These are phyloP conservation scores for Cephus pygmeus DNA, from an alignment of 2,888 invertebrate genomes.

Conservation along the genomic window DNA sequence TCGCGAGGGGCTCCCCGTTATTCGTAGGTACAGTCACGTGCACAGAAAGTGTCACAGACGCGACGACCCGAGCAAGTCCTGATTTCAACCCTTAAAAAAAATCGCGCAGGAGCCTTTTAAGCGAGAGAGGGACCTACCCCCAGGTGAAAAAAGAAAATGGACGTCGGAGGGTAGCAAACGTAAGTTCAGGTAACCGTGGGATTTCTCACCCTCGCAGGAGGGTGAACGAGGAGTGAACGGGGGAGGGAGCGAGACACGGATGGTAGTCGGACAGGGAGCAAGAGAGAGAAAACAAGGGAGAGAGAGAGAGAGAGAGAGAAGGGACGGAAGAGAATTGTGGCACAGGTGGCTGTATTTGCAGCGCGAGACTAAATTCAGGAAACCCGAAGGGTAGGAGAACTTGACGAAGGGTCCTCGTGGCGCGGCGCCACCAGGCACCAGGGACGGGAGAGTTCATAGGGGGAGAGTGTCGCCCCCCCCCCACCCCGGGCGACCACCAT, in stretches of 20 bases:
- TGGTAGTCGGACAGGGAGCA: not conserved
- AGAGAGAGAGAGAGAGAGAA: not conserved
- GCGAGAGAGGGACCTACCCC: too few species aligned
- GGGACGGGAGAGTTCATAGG: not conserved
- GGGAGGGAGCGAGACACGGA: not conserved
- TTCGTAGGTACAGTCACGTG: not conserved
- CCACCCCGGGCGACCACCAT: slow-evolving; percentile 29
- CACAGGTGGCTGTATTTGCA: not conserved
- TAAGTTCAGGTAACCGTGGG: not conserved
- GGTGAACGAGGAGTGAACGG: not conserved
- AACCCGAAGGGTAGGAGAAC: slow-evolving; percentile 21
- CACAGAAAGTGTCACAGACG: too few species aligned
- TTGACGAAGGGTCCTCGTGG: slow-evolving; percentile 7
- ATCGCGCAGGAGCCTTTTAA: not conserved
- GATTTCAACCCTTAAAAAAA: not conserved
- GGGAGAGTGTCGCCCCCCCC: not conserved
- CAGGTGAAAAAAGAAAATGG: too few species aligned
- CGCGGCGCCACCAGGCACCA: not conserved
- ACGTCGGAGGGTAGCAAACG: not conserved
- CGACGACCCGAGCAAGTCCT: not conserved
- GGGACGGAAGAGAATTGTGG: not conserved
- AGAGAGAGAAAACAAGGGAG: not conserved
- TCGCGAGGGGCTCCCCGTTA: not conserved
- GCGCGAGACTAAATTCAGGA: slow-evolving; percentile 18
- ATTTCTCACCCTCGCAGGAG: not conserved